A percentile compares a stretch with the other conserved stretches of the same genome.
Conservation (phyloP, 2,113 vertebrate genomes). For the Apteryx mantelli region DNA sequence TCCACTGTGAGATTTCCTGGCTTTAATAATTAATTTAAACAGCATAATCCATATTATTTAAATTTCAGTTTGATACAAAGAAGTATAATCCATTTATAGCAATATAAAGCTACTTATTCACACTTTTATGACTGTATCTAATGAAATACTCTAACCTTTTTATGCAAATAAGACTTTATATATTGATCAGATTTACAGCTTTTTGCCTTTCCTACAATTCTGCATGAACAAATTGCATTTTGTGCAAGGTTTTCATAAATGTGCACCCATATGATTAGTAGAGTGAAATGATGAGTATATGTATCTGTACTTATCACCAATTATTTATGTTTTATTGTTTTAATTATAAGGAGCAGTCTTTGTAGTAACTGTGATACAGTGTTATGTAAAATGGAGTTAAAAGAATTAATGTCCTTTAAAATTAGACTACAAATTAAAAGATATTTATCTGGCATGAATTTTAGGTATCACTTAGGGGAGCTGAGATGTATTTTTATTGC, state of each 20-base stretch:
- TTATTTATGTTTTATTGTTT: slow-evolving; percentile 73
- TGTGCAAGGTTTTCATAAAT: slow-evolving; percentile 19
- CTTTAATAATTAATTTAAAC: slow-evolving; percentile 33
- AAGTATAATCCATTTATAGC: slow-evolving; percentile 14
- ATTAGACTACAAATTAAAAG: slow-evolving; percentile 56
- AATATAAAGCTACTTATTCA: slow-evolving; percentile 21
- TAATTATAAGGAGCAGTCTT: slow-evolving; percentile 67
- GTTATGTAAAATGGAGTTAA: slow-evolving; percentile 21
- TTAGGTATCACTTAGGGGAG: slow-evolving; percentile 9
- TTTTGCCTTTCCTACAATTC: neutral
- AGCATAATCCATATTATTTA: slow-evolving; percentile 17
- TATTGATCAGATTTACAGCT: slow-evolving; percentile 11
- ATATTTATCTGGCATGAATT: slow-evolving; percentile 62
- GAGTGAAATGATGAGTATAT: neutral
- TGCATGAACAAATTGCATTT: neutral
- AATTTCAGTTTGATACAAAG: neutral
- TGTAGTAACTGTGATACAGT: neutral
- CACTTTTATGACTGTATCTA: slow-evolving; percentile 35
- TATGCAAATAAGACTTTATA: neutral
- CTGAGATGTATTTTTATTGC: neutral
- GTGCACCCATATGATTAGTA: slow-evolving; percentile 11
- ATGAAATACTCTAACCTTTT: slow-evolving; percentile 21
- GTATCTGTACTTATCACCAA: neutral
- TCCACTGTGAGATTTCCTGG: neutral
- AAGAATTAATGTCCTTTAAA: slow-evolving; percentile 50